phyloP scores from a whole-genome alignment of 1,140 invertebrate species.

The Dryas iulia region DNA sequence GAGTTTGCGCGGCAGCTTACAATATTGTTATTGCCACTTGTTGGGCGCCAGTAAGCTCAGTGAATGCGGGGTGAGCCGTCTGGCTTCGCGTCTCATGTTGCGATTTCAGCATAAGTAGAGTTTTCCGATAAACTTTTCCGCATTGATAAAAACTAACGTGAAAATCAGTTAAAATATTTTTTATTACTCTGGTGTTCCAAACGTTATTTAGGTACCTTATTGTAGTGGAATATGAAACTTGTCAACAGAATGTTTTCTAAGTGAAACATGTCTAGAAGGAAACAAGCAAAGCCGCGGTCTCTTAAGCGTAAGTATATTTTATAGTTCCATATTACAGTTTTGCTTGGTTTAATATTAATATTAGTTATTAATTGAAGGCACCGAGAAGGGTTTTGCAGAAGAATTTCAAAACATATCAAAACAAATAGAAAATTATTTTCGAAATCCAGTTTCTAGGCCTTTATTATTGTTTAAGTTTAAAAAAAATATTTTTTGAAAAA shows the following conservation, averaged over 20 bases:
- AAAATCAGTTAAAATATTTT: not conserved
- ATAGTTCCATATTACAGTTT: not conserved
- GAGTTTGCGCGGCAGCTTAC: conserved; percentile 75
- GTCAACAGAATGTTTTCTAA: conserved; percentile 26
- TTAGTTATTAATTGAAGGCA: too few species aligned
- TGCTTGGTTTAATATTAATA: too few species aligned
- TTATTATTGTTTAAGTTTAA: too few species aligned
- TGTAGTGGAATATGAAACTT: not conserved
- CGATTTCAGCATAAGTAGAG: conserved; percentile 28
- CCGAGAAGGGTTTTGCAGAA: too few species aligned
- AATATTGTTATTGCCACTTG: conserved; percentile 77
- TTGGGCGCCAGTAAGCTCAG: conserved; percentile 75
- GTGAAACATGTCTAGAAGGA: conserved; percentile 74
- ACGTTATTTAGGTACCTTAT: not conserved
- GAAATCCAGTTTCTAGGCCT: too few species aligned
- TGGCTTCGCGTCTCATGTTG: conserved; percentile 44
- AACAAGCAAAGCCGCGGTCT: conserved; percentile 79
- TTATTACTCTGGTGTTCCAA: not conserved
- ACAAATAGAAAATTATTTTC: too few species aligned
- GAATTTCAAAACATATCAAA: too few species aligned
- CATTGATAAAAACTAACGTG: not conserved
- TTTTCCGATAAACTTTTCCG: conserved; percentile 56
- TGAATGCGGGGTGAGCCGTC: conserved; percentile 65
- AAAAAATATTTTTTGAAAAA: too few species aligned
- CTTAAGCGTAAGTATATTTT: conserved; percentile 71